Percentiles rank a stretch among this genome's conserved stretches.
Conservation (phyloP, 2,888 invertebrate species). For the Dendrolimus pini region DNA sequence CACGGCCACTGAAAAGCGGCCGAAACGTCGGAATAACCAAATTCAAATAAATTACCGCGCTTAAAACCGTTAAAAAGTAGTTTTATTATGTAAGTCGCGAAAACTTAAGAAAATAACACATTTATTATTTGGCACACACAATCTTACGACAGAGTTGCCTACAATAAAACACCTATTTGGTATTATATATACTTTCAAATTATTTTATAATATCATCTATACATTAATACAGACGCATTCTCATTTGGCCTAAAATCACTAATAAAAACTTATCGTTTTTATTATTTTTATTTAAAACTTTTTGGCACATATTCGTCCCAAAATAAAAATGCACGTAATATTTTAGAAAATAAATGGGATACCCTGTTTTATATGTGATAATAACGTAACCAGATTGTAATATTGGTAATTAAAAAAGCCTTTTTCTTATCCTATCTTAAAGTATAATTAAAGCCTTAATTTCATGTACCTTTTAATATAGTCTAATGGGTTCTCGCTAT, state of each 20-base stretch:
- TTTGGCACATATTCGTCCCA: neutral
- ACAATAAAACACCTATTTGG: too few species aligned
- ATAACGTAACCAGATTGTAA: conserved; percentile 53
- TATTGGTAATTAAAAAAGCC: conserved; percentile 25
- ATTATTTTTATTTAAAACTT: neutral
- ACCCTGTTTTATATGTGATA: conserved; percentile 58
- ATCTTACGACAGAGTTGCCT: neutral
- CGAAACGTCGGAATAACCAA: too few species aligned
- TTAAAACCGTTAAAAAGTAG: too few species aligned
- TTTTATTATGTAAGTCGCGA: too few species aligned
- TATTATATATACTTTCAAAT: too few species aligned
- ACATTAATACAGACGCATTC: neutral
- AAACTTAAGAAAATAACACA: neutral
- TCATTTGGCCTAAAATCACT: neutral
- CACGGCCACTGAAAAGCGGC: too few species aligned
- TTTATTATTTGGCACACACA: neutral
- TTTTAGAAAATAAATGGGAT: neutral
- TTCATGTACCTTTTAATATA: neutral
- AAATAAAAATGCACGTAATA: too few species aligned
- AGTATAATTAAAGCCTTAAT: conserved; percentile 62
- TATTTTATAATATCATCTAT: neutral
- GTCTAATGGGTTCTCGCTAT: neutral
- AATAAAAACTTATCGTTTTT: neutral
- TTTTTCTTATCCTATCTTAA: conserved; percentile 42
- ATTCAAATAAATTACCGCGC: too few species aligned